These are phyloP conservation scores for Drosophila infuscata DNA, from an alignment of 2,888 invertebrate genomes.

Conservation along the genomic window DNA sequence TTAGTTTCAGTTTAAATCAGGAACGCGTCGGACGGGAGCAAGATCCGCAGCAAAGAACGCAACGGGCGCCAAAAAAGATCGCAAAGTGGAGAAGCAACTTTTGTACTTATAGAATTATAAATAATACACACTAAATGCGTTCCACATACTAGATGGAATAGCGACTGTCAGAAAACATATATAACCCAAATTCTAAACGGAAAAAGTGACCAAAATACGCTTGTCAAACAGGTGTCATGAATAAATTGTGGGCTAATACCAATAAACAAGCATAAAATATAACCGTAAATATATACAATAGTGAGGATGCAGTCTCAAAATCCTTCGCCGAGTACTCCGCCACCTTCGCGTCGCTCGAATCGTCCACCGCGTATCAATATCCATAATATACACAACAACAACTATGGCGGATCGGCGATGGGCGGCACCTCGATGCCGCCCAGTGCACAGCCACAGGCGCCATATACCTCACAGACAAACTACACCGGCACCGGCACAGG, in stretches of 20 bases:
- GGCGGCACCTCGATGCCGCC: constrained; percentile 73
- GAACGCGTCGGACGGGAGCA: constrained; percentile 76
- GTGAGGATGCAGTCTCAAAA: constrained; percentile 33
- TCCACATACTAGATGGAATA: constrained; percentile 18
- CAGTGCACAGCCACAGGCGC: constrained; percentile 70
- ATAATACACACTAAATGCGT: constrained; percentile 20
- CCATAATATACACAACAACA: constrained; percentile 53
- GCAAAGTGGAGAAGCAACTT: constrained; percentile 27
- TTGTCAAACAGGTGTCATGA: constrained; percentile 7
- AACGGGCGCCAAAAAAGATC: constrained; percentile 33
- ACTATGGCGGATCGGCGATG: constrained; percentile 57
- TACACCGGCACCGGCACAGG: constrained; percentile 56
- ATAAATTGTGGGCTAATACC: neutral
- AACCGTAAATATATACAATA: neutral
- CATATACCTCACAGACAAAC: constrained; percentile 77
- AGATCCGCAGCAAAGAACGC: constrained; percentile 24
- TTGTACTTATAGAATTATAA: constrained; percentile 31
- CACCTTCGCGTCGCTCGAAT: constrained; percentile 73
- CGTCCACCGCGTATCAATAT: constrained; percentile 84
- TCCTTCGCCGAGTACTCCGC: constrained; percentile 56
- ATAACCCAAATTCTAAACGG: neutral
- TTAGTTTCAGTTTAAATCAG: constrained; percentile 79
- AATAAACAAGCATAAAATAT: neutral
- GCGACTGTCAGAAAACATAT: neutral
- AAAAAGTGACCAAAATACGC: constrained; percentile 3